phyloP scores from a whole-genome alignment of 2,888 invertebrate species.

The Calliopum simillimum region DNA sequence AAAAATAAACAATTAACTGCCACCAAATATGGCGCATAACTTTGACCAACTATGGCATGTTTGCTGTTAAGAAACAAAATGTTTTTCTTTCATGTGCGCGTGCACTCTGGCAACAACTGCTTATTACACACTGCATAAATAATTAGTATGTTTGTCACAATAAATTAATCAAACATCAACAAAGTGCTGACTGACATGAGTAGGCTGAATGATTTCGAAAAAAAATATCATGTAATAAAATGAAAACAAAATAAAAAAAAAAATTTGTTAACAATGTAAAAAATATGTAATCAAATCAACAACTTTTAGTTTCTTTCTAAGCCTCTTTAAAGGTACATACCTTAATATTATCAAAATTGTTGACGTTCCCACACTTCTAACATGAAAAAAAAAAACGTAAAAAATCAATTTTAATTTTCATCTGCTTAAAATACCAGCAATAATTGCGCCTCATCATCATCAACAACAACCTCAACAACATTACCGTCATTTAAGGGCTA shows the following conservation, averaged over 20 bases:
- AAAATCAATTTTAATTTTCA: not conserved
- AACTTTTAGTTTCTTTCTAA: no score
- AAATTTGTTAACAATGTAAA: no score
- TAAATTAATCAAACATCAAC: slow-evolving; percentile 6
- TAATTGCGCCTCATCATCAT: not conserved
- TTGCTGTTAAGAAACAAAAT: not conserved
- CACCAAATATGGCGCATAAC: slow-evolving; percentile 19
- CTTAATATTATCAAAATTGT: not conserved
- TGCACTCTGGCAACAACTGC: not conserved
- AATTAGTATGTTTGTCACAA: slow-evolving; percentile 9
- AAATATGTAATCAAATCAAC: no score
- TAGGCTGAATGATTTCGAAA: no score
- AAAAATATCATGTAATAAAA: no score
- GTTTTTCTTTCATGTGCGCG: not conserved
- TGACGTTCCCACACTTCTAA: slow-evolving; percentile 7
- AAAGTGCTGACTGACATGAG: no score
- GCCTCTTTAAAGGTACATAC: no score
- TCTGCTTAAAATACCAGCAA: not conserved
- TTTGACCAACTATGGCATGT: not conserved
- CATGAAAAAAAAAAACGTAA: not conserved
- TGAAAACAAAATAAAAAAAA: no score
- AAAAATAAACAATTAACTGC: not conserved
- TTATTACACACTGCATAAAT: slow-evolving; percentile 12
- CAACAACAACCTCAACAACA: no score
- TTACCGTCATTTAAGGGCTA: not conserved